phyloP scores from a whole-genome alignment of 2,797 vertebrate genomes.

The Melanitta fusca region DNA sequence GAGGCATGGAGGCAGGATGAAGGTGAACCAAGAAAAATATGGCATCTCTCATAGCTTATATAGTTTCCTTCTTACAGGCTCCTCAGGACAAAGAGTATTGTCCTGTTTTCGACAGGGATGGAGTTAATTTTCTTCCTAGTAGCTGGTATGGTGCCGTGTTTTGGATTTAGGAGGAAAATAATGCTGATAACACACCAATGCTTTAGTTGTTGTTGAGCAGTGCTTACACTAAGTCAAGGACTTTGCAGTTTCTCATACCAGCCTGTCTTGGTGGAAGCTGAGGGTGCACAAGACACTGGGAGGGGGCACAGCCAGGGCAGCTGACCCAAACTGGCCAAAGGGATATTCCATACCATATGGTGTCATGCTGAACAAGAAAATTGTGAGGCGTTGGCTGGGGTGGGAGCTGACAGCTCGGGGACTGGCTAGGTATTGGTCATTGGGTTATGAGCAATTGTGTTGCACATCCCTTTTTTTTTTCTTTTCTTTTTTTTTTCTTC shows the following conservation, averaged over 20 bases:
- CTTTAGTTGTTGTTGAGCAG: background rate
- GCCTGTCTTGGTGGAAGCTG: background rate
- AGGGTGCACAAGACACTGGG: background rate
- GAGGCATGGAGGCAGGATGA: conserved; percentile 9
- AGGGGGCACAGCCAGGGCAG: background rate
- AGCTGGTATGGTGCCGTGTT: background rate
- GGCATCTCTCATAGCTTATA: background rate
- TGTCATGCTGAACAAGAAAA: background rate
- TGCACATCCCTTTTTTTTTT: background rate
- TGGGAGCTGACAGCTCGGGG: background rate
- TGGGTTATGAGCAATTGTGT: background rate
- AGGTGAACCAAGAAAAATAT: conserved; percentile 27
- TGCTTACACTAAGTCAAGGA: background rate
- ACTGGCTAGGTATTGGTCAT: background rate
- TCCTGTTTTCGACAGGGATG: background rate
- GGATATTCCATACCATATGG: too few species aligned
- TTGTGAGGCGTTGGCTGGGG: background rate
- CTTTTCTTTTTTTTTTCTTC: background rate
- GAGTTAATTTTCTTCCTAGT: background rate
- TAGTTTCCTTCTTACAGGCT: background rate
- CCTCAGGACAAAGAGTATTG: background rate
- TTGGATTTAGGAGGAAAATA: background rate
- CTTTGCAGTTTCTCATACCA: background rate
- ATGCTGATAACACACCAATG: background rate
- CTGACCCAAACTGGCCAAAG: background rate